Evolutionary conservation across 2,797 vertebrate genomes (phyloP).

Genomic region (Sebastes diploproa): DNA sequence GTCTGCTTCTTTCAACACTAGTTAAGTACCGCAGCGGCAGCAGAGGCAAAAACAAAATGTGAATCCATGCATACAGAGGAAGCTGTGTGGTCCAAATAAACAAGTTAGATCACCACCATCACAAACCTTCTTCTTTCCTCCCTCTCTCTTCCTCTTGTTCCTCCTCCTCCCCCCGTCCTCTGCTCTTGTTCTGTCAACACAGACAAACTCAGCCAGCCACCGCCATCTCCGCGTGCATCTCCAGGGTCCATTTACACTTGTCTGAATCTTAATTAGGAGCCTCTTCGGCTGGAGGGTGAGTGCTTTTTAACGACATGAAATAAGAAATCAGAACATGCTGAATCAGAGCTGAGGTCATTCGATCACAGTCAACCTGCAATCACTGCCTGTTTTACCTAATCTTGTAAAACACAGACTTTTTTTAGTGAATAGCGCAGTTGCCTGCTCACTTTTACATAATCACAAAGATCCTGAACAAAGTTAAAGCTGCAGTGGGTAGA

Average conservation of each 20-base stretch:
- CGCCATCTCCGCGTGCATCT: conserved; percentile 8
- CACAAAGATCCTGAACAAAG: background rate
- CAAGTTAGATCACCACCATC: background rate
- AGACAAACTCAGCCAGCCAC: conserved; percentile 2
- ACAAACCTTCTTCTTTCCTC: background rate
- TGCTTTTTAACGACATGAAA: background rate
- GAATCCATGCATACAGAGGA: conserved; percentile 44
- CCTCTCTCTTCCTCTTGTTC: background rate
- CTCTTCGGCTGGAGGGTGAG: background rate
- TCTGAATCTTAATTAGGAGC: conserved; percentile 44
- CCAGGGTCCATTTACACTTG: conserved; percentile 25
- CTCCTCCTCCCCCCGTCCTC: background rate
- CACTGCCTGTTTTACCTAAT: background rate
- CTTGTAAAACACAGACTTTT: background rate
- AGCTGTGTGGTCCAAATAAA: conserved; percentile 40
- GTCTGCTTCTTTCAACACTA: background rate
- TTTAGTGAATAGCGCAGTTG: background rate
- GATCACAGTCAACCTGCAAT: background rate
- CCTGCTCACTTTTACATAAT: background rate
- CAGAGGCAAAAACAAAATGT: conserved; percentile 15
- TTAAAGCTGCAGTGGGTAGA: background rate
- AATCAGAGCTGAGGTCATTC: background rate
- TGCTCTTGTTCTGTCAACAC: conserved; percentile 21
- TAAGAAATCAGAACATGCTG: conserved; percentile 9
- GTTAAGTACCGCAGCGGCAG: background rate